A percentile compares a stretch with the other conserved stretches of the same genome.
Conservation (phyloP, 2,888 invertebrate genomes). For the Nasonovia ribisnigri region DNA sequence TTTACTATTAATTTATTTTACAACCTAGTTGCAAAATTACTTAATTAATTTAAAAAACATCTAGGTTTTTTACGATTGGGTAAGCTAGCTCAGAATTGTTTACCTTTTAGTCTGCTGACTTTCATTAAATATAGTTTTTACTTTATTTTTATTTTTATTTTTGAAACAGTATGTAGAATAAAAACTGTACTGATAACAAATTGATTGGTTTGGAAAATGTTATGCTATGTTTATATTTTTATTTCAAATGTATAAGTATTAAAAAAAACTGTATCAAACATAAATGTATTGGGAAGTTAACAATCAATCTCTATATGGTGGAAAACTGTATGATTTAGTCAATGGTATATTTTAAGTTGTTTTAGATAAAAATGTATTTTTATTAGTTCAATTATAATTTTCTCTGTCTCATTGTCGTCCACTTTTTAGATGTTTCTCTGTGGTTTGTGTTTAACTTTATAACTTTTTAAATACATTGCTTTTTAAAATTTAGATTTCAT, state of each 20-base stretch:
- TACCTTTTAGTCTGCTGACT: neutral
- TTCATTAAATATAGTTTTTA: neutral
- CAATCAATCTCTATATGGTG: neutral
- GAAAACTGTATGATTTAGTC: neutral
- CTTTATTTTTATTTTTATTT: neutral
- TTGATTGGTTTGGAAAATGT: neutral
- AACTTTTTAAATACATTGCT: neutral
- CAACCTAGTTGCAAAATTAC: neutral
- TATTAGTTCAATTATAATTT: neutral
- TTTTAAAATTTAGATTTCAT: slow-evolving; percentile 52
- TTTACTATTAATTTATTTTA: neutral
- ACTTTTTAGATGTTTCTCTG: neutral
- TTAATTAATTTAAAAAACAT: neutral
- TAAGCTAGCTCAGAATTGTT: neutral
- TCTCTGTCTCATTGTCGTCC: neutral
- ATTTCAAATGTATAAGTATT: neutral
- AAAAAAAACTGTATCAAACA: neutral
- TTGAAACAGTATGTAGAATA: neutral
- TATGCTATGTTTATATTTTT: neutral
- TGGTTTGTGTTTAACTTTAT: neutral
- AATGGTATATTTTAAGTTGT: neutral
- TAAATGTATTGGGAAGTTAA: neutral
- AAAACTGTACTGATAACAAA: neutral
- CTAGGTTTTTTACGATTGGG: neutral
- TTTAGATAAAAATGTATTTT: neutral